Base-by-base conservation (phyloP, 2,113 vertebrate species). In the Noturus placidus region DNA sequence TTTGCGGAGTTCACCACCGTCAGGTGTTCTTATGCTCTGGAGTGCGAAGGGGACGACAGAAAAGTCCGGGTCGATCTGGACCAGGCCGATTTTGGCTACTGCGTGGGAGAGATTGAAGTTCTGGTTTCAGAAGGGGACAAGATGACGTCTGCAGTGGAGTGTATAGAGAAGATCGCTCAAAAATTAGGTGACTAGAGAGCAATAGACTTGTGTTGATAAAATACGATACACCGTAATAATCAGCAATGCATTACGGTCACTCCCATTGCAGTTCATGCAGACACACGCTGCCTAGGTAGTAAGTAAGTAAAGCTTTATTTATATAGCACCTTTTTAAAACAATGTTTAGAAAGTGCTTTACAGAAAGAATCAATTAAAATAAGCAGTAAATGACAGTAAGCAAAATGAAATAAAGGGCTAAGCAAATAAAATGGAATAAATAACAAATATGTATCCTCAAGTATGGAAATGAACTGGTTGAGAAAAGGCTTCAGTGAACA, bases 101-200 rank as follows among this genome's bases (percentile, higher is more conserved):
- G 91, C 52, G 94, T 96, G 38, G 95, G 95, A 50, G 95, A 96
- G 89, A 94, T 96, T 61, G 95, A 96, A 87, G 94, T 95, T 65
- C 89, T 96, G 9, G 63, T 96, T 78, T 89, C 93, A 42, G 93
- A 95, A 46, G 94, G 91, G 89, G 93, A 87, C 81, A 93, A 95
- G 61, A 90, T 94, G 65, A 89, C 91, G 54, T 87, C 90, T 56
- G 94, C 95, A 8, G 42, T 94, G 88, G 91, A 93, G 88, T 94
- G 91, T 87, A 95, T 96, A 57, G 89, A 92, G 70, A 92, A 85
- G 70, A 90, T 87, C 0, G 94, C 94, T 74, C 85, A 69, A 27
- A 94, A 91, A 78, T 93, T 96, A 79, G 95, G 95, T 95, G 54
- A 93, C 90, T 70, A 33, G n/a, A 78, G 27, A 30, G 33, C 11